Evolutionary conservation across 2,113 vertebrate genomes (phyloP).

Genomic region (Hippocampus abdominalis): DNA sequence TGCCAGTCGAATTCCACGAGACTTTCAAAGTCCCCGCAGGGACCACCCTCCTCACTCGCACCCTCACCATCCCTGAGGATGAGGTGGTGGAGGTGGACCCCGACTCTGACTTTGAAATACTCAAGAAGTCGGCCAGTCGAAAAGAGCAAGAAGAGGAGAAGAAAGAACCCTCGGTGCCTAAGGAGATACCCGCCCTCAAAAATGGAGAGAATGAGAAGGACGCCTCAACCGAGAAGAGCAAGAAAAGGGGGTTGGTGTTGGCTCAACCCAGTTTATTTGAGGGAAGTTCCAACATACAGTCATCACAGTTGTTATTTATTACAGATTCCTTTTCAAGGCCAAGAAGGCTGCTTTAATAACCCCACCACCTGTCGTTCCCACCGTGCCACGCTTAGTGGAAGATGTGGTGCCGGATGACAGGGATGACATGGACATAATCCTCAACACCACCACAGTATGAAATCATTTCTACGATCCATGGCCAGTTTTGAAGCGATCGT

Average conservation of each 20-base stretch:
- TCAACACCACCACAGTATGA: conserved; percentile 86
- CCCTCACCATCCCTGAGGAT: conserved; percentile 79
- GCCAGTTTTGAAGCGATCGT: neutral
- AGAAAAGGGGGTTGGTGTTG: conserved; percentile 81
- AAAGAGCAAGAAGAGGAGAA: conserved; percentile 82
- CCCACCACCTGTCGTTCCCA: conserved; percentile 77
- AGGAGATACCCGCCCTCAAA: conserved; percentile 66
- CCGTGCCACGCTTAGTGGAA: conserved; percentile 80
- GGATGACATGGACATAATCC: conserved; percentile 86
- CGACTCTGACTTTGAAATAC: conserved; percentile 85
- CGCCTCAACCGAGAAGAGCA: conserved; percentile 86
- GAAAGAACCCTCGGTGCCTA: conserved; percentile 76
- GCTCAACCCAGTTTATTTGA: neutral
- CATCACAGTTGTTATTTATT: conserved; percentile 21
- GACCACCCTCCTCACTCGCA: conserved; percentile 80
- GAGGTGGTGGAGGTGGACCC: conserved; percentile 83
- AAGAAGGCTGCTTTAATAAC: conserved; percentile 84
- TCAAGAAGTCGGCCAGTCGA: conserved; percentile 83
- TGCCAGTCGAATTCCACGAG: conserved; percentile 90
- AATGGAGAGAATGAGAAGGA: conserved; percentile 87
- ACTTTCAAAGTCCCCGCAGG: conserved; percentile 81
- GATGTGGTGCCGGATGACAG: conserved; percentile 88
- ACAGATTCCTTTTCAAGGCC: conserved; percentile 89
- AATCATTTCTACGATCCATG: conserved; percentile 1
- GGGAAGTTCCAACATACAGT: neutral